phyloP scores from a whole-genome alignment of 2,888 invertebrate genomes.

The Lepas anatifera region DNA sequence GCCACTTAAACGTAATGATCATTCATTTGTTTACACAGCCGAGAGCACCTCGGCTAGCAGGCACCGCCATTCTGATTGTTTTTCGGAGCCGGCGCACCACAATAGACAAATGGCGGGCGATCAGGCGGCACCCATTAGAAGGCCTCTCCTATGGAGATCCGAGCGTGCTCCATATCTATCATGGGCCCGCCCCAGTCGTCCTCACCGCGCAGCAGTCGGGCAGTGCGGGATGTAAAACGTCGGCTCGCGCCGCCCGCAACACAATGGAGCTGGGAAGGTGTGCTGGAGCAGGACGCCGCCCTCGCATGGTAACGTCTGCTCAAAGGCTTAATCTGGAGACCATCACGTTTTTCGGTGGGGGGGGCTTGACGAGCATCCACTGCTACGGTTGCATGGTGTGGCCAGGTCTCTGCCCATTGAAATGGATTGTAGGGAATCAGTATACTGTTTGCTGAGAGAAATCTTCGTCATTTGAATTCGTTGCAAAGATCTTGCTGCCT shows the following conservation, averaged over 20 bases:
- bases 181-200: not conserved
- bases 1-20: constrained; percentile 7
- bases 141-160: not conserved
- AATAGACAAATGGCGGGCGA: not conserved
- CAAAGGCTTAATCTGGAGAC: too few relatives aligned
- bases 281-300: too few relatives aligned
- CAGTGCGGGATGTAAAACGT: too few relatives aligned
- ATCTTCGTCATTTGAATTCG: too few relatives aligned
- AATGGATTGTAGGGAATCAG: too few relatives aligned
- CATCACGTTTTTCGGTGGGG: too few relatives aligned
- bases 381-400: too few relatives aligned
- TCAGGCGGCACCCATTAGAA: not conserved
- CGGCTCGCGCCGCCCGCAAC: not conserved
- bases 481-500: too few relatives aligned
- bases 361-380: too few relatives aligned
- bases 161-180: not conserved
- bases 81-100: not conserved
- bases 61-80: not conserved
- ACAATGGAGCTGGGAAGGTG: not conserved
- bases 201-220: not conserved
- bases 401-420: too few relatives aligned
- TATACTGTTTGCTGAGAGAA: too few relatives aligned
- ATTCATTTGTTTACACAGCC: constrained; percentile 9
- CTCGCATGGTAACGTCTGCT: too few relatives aligned
- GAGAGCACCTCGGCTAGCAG: not conserved